These are phyloP conservation scores for Brachionus koreanus DNA, from an alignment of 1,140 invertebrate genomes.

Conservation along the genomic window DNA sequence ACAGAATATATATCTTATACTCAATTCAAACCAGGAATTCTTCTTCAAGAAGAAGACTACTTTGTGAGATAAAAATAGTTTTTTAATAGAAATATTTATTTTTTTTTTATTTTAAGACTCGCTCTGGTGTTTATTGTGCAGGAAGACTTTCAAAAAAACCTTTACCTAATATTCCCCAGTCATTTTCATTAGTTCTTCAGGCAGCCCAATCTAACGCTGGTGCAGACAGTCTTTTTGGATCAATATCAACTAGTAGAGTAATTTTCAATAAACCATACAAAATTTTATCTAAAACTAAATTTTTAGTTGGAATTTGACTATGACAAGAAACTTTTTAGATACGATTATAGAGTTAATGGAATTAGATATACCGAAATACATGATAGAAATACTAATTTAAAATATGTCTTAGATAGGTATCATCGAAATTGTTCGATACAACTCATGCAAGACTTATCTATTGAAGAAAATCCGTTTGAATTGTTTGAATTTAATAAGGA, in stretches of 20 bases:
- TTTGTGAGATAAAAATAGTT: not conserved
- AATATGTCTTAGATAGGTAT: constrained; percentile 1
- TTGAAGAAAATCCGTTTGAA: not conserved
- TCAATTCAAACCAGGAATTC: not conserved
- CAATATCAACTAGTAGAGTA: not conserved
- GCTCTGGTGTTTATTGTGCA: not conserved
- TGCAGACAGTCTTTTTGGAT: not conserved
- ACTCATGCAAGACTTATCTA: not conserved
- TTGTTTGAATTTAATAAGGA: constrained; percentile 30
- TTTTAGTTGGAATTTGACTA: constrained; percentile 25
- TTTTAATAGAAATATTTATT: not conserved
- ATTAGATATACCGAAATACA: constrained; percentile 16
- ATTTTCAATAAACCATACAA: not conserved
- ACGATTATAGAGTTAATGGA: not conserved
- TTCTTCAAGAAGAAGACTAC: constrained; percentile 33
- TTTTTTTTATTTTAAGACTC: not conserved
- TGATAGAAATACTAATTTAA: constrained; percentile 21
- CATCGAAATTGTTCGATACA: constrained; percentile 19
- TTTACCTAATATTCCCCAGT: not conserved
- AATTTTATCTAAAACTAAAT: not conserved
- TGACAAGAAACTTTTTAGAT: constrained; percentile 36
- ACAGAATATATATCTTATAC: not conserved
- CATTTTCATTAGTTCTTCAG: constrained; percentile 12
- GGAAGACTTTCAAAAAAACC: not conserved
- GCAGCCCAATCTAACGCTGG: not conserved